Conservation (phyloP, 2,113 vertebrate species). For the Melanerpes formicivorus region DNA sequence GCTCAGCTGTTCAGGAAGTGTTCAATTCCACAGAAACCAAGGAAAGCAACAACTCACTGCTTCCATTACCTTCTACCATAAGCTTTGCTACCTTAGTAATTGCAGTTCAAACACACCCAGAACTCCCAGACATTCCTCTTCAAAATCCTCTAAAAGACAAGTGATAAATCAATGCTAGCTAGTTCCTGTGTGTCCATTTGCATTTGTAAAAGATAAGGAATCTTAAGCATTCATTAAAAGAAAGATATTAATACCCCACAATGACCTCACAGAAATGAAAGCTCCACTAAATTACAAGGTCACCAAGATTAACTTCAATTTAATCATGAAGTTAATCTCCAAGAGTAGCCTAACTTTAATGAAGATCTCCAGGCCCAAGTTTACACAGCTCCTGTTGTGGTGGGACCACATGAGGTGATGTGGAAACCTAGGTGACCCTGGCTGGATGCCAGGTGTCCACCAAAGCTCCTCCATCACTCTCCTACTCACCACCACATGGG, state of each 20-base stretch:
- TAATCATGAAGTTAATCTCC: not conserved
- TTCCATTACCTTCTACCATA: not conserved
- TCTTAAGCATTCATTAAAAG: conserved; percentile 17
- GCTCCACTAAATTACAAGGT: not conserved
- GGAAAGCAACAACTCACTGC: not conserved
- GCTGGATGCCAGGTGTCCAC: not conserved
- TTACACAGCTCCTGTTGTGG: not conserved
- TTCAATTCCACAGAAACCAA: not conserved
- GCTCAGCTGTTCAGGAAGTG: not conserved
- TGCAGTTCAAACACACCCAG: not conserved
- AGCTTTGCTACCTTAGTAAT: not conserved
- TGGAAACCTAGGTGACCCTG: not conserved
- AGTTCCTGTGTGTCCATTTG: not conserved
- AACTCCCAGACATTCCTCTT: not conserved
- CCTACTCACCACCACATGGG: too few species aligned
- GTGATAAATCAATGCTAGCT: not conserved
- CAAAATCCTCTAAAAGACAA: not conserved
- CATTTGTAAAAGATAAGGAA: conserved; percentile 19
- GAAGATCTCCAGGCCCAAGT: not conserved
- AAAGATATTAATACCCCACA: not conserved
- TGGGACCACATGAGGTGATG: too few species aligned
- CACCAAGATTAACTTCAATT: not conserved
- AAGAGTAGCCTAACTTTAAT: not conserved
- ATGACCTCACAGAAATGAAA: not conserved
- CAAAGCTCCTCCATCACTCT: not conserved